Base-by-base conservation (phyloP, 2,888 invertebrate genomes). In the Strigamia transsilvanica region DNA sequence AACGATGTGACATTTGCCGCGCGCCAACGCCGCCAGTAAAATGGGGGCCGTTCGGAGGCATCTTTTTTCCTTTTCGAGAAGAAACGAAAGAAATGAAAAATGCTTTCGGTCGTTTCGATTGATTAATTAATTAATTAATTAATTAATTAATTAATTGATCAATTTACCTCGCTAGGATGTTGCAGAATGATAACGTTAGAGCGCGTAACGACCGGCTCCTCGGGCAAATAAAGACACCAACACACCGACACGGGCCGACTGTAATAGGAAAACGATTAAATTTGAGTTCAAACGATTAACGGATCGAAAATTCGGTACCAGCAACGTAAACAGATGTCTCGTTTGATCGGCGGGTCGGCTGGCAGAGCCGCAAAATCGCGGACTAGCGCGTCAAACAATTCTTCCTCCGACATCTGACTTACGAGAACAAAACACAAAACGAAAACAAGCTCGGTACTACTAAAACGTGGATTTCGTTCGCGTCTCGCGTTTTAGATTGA, bases 31-130 rank as follows among this genome's bases (percentile, higher is more conserved):
- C 81, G 95, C 89, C 85, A 93, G 91, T 42, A 98, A 89, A 94
- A 98, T 98, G 13, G 94, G 93, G 18, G 95, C 96, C 41, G 97
- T 98, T 81, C 95, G 91, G 77, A 97, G 90, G 85, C 94, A 94
- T 85, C 97, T 90, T 87, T 94, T 94, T 86, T 95, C 95, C 91
- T 88, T 27, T 27, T 27, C 27, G 27, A 27, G 27, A 84, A 6
- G 23, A 18, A 15, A 80, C 15, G 12, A 82, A 82, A 7, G 56
- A 77, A 23, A 79, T 41, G 38, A 41, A 27, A 27, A 27, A 27
- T 27, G 27, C 27, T 27, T 27, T 27, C 27, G 27, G 27, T 3
- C 27, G 27, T 27, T 27, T 1, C 27, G 27, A 27, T 27, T 79
- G 41, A n/a, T 21, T 15, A 23, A 79, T 79, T 6, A 18, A 9